Evolutionary conservation across 2,888 invertebrate species (phyloP).

Genomic region (Tipula confusa): DNA sequence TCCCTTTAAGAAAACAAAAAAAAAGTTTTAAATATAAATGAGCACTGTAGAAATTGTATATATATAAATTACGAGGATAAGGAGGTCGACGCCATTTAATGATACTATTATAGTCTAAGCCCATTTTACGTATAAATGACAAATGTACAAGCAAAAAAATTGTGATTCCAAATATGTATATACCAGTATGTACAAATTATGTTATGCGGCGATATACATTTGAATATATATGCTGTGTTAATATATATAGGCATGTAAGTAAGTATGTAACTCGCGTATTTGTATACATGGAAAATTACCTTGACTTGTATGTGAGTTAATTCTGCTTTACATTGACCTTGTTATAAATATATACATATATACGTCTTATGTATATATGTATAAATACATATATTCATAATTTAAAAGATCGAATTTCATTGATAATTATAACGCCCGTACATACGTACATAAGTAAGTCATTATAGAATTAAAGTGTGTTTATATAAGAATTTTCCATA

Average conservation of each 20-base stretch:
- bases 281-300: not conserved
- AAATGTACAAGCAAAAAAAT: not conserved
- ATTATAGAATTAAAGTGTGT: not conserved
- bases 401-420: conserved; percentile 3
- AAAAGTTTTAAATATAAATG: not conserved
- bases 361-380: too few relatives aligned
- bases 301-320: conserved; percentile 4
- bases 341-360: not conserved
- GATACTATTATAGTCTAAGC: not conserved
- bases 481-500: not conserved
- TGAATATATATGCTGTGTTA: not conserved
- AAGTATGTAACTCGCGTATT: not conserved
- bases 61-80: not conserved
- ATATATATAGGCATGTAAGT: not conserved
- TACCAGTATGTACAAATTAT: not conserved
- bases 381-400: not conserved
- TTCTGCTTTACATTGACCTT: conserved; percentile 6
- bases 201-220: not conserved
- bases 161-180: not conserved
- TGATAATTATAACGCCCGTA: conserved; percentile 20
- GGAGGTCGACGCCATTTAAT: not conserved
- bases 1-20: not conserved
- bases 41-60: not conserved
- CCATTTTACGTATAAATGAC: not conserved
- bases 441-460: not conserved